Evolutionary conservation across 2,113 vertebrate species (phyloP), one percentile per base, ranked within the genome.

Genomic region (Notothenia coriiceps): DNA sequence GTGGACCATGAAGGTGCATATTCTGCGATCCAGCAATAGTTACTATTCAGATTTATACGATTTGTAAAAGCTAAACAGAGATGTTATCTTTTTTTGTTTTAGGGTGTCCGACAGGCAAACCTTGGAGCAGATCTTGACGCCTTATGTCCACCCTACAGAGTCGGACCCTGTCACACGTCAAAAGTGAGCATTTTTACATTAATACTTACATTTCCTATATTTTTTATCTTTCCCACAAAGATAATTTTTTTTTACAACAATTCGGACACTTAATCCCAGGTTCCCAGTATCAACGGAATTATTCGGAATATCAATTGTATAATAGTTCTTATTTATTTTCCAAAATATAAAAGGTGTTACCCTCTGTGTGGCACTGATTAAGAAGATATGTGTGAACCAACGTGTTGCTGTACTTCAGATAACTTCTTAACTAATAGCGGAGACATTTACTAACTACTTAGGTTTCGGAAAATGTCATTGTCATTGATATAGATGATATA

Each of bases 151-250:
- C 90, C 97, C 97, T 11, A 94, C 94, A 77, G 95, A 97, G 55
- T 97, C 97, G 2, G 96, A 98, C 92, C 97, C 97, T 77, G 94
- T 96, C 29, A 93, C 93, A 81, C 95, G 95, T 71, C 98, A 99
- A 81, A 98, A 96, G 98, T 93, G 71, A 92, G 89, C 15, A 17
- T 68, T 18, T 4, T 50, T 14, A 40, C 10, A 2, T 44, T 3
- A 3, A 63, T 22, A 13, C n/a, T 76, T 6, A 13, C 12, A 0
- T 25, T 47, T 9, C 33, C 14, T 46, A 2, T n/a, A 7, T 40
- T 49, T 70, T 60, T 52, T 0, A 57, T 70, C 0, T 33, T 12
- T 6, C 52, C 9, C 6, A n/a, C 29, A 29, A 29, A 29, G 29
- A 29, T 29, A 8, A n/a, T 4, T 29, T 70, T 70, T 5, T 70